Evolutionary conservation across 2,113 vertebrate genomes (phyloP), one percentile per base, ranked within the genome.

Genomic region (Pagrus major): DNA sequence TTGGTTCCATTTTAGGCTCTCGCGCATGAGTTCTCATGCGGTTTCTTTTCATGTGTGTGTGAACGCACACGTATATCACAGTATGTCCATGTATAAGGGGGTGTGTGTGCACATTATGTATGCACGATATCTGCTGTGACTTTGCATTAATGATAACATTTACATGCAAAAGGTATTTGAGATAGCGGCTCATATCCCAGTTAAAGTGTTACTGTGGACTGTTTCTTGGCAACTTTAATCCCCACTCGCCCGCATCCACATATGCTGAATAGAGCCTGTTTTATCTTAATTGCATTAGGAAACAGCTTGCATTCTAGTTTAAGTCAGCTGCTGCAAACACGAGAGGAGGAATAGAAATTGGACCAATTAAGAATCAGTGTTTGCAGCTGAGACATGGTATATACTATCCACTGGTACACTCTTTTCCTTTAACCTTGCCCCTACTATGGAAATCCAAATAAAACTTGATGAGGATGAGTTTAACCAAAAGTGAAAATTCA

Each of bases 1-100:
- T 65, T 29, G 35, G n/a, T 55, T 78, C 42, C 52, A 51, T 67
- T 82, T 86, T 68, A 35, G 37, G 47, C 27, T 46, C 23, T 25
- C 42, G 52, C 16, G 42, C 37, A 60, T 56, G n/a, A 78, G 39
- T n/a, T 68, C 42, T 42, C 59, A 14, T 54, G 10, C 16, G 41
- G 71, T 8, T 68, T 27, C 44, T 58, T 20, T 35, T 44, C 27
- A 29, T 10, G 44, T 67, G 42, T 67, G 65, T 61, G 4, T 54
- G 42, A 67, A 67, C 77, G 41, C 47, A 61, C 12, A 14, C 56
- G 56, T 21, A 68, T 18, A 46, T 78, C 64, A 55, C 39, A 35
- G 33, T 56, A 23, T 21, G 23, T 31, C 18, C 20, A 23, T 55
- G 25, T 52, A 49, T 21, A 18, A 20, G 52, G 0, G 46, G 15